Base-by-base conservation (phyloP, 1,140 invertebrate species). In the Diuraphis noxia region DNA sequence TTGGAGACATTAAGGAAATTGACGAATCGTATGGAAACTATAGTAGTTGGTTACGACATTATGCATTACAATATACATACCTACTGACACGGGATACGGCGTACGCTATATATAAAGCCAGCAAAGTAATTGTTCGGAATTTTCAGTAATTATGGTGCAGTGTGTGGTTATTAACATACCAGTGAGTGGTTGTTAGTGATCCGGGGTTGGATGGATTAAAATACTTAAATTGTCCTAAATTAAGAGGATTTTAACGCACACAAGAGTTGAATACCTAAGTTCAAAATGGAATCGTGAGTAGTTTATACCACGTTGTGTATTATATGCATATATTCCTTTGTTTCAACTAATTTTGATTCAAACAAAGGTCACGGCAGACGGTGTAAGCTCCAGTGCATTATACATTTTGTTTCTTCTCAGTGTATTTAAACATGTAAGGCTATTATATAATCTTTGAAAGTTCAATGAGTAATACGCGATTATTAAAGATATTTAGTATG, bases 121-220 rank as follows among this genome's bases (percentile, higher is more conserved):
- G 56, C 30, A 63, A 63, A 63, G 56, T 63, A 63, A 63, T 63
- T 63, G 56, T 63, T n/a, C 30, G 72, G 34, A 34, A 79, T 79
- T 79, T 38, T 0, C 21, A 36, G 77, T 79, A 79, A 38, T 79
- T 38, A 79, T 79, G 23, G 23, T 41, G 41, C 10, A 82, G 79
- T 41, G 25, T 82, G 79, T 82, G 79, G 19, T 82, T 82, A 82
- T 82, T 72, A 79, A 79, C 77, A 38, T 79, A 79, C 77, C 79
- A 30, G 79, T 25, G 79, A 82, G 23, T 40, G 38, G 36, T 38
- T 82, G 38, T 82, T 82, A 40, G 79, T 82, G 23, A 82, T 82
- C 38, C 38, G 10, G 23, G 21, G 79, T 82, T 40, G 7, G 38
- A 82, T 40, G 79, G 79, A 82, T 40, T 40, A 82, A 38, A 40